phyloP scores from a whole-genome alignment of 1,140 invertebrate genomes.

The Cheumatopsyche charites region DNA sequence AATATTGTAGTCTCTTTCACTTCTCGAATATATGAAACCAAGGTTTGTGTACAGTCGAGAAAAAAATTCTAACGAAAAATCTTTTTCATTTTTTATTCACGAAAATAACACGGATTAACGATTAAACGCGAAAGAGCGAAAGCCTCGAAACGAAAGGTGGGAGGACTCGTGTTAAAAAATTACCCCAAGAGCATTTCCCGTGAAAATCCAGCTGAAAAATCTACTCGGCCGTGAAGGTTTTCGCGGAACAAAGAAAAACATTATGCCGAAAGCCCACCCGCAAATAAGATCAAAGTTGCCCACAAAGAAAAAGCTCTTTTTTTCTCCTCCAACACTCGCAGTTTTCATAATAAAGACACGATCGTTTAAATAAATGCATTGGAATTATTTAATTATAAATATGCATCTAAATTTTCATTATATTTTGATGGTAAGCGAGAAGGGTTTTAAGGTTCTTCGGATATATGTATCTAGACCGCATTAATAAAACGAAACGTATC shows the following conservation, averaged over 20 bases:
- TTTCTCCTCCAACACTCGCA: neutral
- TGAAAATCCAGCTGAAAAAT: constrained; percentile 33
- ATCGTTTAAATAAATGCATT: neutral
- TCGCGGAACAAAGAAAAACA: constrained; percentile 29
- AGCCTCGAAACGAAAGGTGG: neutral
- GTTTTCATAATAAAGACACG: neutral
- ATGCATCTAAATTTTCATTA: too few relatives aligned
- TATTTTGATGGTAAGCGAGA: too few relatives aligned
- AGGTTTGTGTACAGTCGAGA: too few relatives aligned
- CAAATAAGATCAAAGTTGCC: constrained; percentile 30
- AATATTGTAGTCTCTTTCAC: too few relatives aligned
- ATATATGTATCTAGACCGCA: neutral
- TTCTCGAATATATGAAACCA: too few relatives aligned
- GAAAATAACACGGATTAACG: constrained; percentile 26
- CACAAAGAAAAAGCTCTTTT: constrained; percentile 1
- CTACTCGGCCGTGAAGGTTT: constrained; percentile 32
- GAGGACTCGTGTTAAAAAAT: constrained; percentile 26
- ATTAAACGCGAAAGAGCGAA: constrained; percentile 7
- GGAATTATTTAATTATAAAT: too few relatives aligned
- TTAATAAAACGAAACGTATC: neutral
- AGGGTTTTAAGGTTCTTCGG: neutral
- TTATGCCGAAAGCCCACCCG: constrained; percentile 23
- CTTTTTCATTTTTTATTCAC: neutral
- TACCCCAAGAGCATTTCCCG: constrained; percentile 8
- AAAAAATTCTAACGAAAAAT: too few relatives aligned